Conservation (phyloP, 2,113 vertebrate species). For the Lucifuga dentata region DNA sequence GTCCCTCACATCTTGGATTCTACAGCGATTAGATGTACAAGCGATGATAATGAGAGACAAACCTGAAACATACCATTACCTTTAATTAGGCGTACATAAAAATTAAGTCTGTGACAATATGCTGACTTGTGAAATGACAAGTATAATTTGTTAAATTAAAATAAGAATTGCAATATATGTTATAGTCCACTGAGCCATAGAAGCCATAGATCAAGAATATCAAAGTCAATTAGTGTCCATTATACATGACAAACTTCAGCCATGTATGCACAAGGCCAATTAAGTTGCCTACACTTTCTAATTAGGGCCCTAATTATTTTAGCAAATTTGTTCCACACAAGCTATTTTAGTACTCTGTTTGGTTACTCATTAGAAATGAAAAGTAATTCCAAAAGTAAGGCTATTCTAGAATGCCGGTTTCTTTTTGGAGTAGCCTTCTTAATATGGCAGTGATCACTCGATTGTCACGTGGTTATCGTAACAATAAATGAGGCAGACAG, state of each 20-base stretch:
- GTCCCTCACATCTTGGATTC: too few species aligned
- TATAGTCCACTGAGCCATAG: not conserved
- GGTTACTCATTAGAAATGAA: constrained; percentile 18
- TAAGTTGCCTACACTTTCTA: constrained; percentile 24
- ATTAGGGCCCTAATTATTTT: constrained; percentile 40
- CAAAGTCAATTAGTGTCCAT: constrained; percentile 48
- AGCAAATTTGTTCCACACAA: constrained; percentile 35
- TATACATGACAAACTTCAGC: constrained; percentile 39
- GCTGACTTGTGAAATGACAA: constrained; percentile 10
- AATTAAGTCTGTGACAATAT: constrained; percentile 7
- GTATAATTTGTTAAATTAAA: constrained; percentile 14
- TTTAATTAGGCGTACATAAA: constrained; percentile 17
- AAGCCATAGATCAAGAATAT: constrained; percentile 28
- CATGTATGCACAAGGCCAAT: constrained; percentile 40
- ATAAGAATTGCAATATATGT: not conserved
- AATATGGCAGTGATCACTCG: not conserved
- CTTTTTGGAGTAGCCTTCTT: not conserved
- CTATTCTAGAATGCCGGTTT: not conserved
- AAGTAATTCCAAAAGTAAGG: constrained; percentile 4
- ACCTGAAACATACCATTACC: not conserved
- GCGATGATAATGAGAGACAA: too few species aligned
- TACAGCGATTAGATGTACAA: too few species aligned
- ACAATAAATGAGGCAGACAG: too few species aligned
- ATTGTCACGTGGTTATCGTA: not conserved
- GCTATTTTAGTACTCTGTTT: constrained; percentile 9